Evolutionary conservation across 2,113 vertebrate genomes (phyloP), one percentile per base, ranked within the genome.

Genomic region (Conger conger): DNA sequence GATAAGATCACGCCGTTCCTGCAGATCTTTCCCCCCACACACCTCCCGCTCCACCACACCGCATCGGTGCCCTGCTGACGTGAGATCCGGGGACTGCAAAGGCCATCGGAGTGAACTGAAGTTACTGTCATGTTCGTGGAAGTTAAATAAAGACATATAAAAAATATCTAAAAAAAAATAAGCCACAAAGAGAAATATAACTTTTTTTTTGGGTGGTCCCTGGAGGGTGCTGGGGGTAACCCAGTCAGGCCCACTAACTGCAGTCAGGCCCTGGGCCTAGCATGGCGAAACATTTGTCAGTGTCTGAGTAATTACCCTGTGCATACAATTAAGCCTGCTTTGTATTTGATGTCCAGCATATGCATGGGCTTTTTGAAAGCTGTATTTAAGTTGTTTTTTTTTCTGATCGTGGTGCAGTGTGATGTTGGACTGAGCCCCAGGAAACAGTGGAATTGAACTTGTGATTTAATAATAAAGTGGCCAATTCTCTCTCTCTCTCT

Each of bases 331-430:
- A 80, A 79, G 77, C 1, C 16, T 80, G 9, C 27, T 50, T 3
- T 45, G 42, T 13, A 45, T 5, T 50, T 42, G 79, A n/a, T 33
- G 13, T 0, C 42, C 4, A n/a, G 79, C 38, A 80, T 42, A 50
- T 79, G 38, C 38, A 80, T 50, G 23, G 23, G 42, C 40, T 50
- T 80, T 80, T 80, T 23, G 42, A 50, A 80, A 30, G n/a, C 17
- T 40, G 8, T 27, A 57, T 80, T 80, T 45, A 40, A 79, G 78
- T 79, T 17, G 40, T 80, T 80, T 80, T 80, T 17, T 42, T 80
- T 80, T 80, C 50, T 63, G 20, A 45, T 45, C 23, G 79, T 16
- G 8, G 2, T 80, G 20, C 5, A 3, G 17, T 4, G 27, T 40
- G 78, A 38, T 79, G 38, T 79, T 79, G 36, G 36, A 40, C 78